Evolutionary conservation across 1,140 invertebrate species (phyloP), one percentile per base, ranked within the genome.

Genomic region (Drosophila obscura): DNA sequence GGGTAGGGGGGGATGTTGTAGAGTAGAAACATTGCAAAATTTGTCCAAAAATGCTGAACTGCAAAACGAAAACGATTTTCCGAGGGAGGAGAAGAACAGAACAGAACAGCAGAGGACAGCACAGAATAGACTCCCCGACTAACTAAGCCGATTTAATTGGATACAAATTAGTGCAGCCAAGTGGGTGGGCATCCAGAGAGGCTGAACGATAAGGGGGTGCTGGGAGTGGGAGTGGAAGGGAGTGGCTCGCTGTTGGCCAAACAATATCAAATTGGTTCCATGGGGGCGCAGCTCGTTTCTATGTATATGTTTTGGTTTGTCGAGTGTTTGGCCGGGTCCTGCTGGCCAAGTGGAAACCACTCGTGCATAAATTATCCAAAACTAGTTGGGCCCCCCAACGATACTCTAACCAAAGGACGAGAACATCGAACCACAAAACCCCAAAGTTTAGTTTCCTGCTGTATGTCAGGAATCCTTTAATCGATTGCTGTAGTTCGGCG

Each of bases 91-190:
- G 35, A 28, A n/a, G n/a, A n/a, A 5, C 5, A 26, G 26, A 26
- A 1, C 0, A 26, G 22, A 22, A 22, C 22, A 4, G 1, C 3
- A 11, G 9, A 8, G 31, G 4, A 1, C 11, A 13, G 11, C 4
- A 13, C 11, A 39, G 35, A 39, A 39, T 39, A 26, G 41, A 26
- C 41, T 69, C 46, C 41, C 35, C 43, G 77, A 45, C 72, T 49
- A 65, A 80, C 77, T 74, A 65, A 79, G 63, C 62, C 69, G 63
- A 80, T 80, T 75, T 80, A 80, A 80, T 80, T 75, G 77, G 77
- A 75, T 80, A 71, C 51, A 80, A 75, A 75, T 80, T 73, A 60
- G 58, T 61, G 77, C 53, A 55, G 58, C 61, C 48, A 75, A 65
- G 55, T 65, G 63, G 28, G 31, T 45, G 56, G 15, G 28, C 48